phyloP scores from a whole-genome alignment of 2,797 vertebrate species.

The Helostoma temminkii region DNA sequence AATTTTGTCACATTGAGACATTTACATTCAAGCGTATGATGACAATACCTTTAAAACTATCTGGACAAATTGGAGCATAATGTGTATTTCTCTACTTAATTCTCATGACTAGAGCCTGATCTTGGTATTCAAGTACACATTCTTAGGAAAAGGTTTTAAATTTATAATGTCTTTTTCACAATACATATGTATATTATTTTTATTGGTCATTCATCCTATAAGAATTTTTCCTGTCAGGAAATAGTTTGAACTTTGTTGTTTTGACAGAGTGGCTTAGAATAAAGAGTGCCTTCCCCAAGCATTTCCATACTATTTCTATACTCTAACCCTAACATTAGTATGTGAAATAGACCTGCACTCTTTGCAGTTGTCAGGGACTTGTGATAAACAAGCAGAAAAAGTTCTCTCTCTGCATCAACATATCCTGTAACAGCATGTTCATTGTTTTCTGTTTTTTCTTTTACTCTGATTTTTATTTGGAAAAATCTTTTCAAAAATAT shows the following conservation, averaged over 20 bases:
- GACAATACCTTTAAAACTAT: too few relatives aligned
- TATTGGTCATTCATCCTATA: too few relatives aligned
- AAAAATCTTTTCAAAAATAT: too few relatives aligned
- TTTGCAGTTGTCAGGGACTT: constrained; percentile 65
- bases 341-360: constrained; percentile 52
- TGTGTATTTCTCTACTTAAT: too few relatives aligned
- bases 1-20: too few relatives aligned
- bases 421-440: not conserved
- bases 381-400: constrained; percentile 55
- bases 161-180: too few relatives aligned
- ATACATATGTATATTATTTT: not conserved
- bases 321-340: constrained; percentile 50
- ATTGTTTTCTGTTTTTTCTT: not conserved
- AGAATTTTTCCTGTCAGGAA: not conserved
- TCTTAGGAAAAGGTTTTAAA: too few relatives aligned
- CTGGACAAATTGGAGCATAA: too few relatives aligned
- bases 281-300: not conserved
- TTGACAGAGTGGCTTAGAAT: constrained; percentile 15
- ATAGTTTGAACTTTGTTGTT: constrained; percentile 8
- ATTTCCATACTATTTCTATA: too few relatives aligned
- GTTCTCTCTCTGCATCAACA: constrained; percentile 28
- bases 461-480: not conserved
- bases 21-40: too few relatives aligned
- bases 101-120: too few relatives aligned
- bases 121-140: too few relatives aligned